These are phyloP conservation scores for Pocota personata DNA, from an alignment of 2,888 invertebrate species.

Conservation along the genomic window DNA sequence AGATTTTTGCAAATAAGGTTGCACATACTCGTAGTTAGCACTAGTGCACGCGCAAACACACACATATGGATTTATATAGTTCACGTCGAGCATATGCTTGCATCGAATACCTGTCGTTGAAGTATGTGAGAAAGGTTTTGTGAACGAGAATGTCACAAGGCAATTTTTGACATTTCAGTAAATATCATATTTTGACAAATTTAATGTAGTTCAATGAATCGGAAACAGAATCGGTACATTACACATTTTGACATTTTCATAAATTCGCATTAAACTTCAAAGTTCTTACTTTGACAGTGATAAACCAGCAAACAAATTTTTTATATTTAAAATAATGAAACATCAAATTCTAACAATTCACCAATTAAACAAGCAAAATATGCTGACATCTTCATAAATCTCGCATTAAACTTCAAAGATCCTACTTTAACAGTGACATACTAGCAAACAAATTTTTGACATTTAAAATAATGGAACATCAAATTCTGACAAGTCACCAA, in stretches of 20 bases:
- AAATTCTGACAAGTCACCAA: neutral
- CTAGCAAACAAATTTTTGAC: neutral
- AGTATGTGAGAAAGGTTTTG: neutral
- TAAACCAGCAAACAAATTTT: neutral
- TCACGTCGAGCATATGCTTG: constrained; percentile 5
- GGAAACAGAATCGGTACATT: too few relatives aligned
- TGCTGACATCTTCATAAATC: neutral
- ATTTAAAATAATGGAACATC: neutral
- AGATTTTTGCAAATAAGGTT: constrained; percentile 33
- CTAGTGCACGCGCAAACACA: neutral
- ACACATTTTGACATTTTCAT: neutral
- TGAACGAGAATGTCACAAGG: neutral
- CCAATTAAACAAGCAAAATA: neutral
- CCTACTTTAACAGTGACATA: neutral
- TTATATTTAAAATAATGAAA: neutral
- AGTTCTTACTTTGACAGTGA: neutral
- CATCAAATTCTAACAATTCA: neutral
- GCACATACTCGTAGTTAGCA: too few relatives aligned
- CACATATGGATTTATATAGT: neutral
- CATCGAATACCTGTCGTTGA: constrained; percentile 6
- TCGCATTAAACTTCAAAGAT: too few relatives aligned
- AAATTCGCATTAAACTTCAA: neutral
- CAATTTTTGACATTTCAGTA: neutral
- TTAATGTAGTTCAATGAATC: neutral
- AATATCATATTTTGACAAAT: neutral